Evolutionary conservation across 2,888 invertebrate species (phyloP), one percentile per base, ranked within the genome.

Genomic region (Emesis russula): DNA sequence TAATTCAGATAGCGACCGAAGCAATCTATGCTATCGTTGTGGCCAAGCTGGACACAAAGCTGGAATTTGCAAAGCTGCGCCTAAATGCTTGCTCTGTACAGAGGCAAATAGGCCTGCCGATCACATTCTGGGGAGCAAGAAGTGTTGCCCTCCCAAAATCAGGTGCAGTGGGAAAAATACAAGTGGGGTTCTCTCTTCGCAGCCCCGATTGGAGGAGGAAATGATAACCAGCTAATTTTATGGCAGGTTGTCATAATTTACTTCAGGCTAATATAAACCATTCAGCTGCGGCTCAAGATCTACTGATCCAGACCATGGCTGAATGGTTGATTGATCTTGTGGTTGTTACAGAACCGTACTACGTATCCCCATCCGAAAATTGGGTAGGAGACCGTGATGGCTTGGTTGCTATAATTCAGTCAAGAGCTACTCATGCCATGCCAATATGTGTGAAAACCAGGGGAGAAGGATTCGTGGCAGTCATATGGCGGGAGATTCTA

Each of bases 201-300:
- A 11, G 4, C 25, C 18, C 11, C 11, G 63, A 31, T 1, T 3
- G 1, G 66, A 66, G 31, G 31, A 11, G 7, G 25, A 66, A 11
- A 66, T 66, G 25, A 31, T 66, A 31, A 31, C 31, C 9, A 31
- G 0, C 9, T 66, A 66, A 66, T 1, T 53, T 53, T 31, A 66
- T 66, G 66, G 66, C 25, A 31, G n/a, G 25, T 31, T 66, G 31
- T n/a, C 66, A 66, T 31, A 25, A 13, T 11, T 2, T 63, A 1
- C 63, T 66, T 13, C 66, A 66, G 11, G 66, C 66, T 11, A 66
- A 66, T 66, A 66, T 66, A 25, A 31, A 66, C 31, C 66, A 66
- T 18, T 66, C 25, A 31, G 66, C 25, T 4, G 66, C 66, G 2
- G 66, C 66, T 31, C 66, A 66, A 31, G 66, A 66, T 3, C 13